Evolutionary conservation across 30 jellyfish, hydroid and myxozoan species (phyloP).

Genomic region (Cassiopea xamachana): DNA sequence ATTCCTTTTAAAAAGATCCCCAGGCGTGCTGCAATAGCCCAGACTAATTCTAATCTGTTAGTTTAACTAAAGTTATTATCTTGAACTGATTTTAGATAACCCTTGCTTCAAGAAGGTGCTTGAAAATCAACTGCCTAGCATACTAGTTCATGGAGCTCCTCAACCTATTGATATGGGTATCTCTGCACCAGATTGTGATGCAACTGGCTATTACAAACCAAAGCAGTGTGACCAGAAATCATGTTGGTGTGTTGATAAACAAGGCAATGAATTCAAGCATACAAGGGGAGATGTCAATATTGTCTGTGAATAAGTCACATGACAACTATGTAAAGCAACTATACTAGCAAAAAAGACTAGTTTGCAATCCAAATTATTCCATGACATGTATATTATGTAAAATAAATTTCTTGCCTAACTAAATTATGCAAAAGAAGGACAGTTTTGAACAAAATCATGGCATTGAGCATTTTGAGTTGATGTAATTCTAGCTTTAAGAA

Average conservation of each 20-base stretch:
- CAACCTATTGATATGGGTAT: background rate
- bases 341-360: background rate
- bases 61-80: background rate
- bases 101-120: slow-evolving; percentile 60
- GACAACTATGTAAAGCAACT: background rate
- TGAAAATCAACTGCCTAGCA: slow-evolving; percentile 62
- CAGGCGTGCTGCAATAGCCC: too few species aligned
- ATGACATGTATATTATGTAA: background rate
- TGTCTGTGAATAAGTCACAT: background rate
- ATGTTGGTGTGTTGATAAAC: slow-evolving; percentile 66
- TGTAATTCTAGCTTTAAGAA: too few species aligned
- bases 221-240: slow-evolving; percentile 29
- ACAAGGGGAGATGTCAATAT: slow-evolving; percentile 18
- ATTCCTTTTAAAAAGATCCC: too few species aligned
- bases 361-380: background rate
- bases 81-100: slow-evolving; percentile 4
- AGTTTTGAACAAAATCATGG: too few species aligned
- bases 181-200: slow-evolving; percentile 57
- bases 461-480: too few species aligned
- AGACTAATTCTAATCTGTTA: too few species aligned
- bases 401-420: background rate
- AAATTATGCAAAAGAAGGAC: background rate
- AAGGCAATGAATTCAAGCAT: slow-evolving; percentile 21
- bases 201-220: slow-evolving; percentile 40
- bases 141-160: slow-evolving; percentile 52